Evolutionary conservation across 1,140 invertebrate genomes (phyloP), one percentile per base, ranked within the genome.

Genomic region (Triops cancriformis): DNA sequence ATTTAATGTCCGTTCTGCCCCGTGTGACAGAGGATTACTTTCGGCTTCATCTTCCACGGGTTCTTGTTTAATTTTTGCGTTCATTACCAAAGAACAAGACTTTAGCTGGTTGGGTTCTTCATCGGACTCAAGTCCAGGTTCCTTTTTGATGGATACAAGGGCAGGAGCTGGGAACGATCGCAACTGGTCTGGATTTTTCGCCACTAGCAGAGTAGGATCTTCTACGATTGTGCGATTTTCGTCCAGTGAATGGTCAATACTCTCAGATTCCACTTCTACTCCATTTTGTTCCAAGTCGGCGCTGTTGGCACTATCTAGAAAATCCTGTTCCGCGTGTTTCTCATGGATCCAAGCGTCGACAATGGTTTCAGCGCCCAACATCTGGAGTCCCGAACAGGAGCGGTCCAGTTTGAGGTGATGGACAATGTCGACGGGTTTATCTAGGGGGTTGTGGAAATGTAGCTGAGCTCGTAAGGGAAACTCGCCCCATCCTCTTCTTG

Each of bases 401-500:
- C 90, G 88, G 84, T 96, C 94, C 73, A 97, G 85, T 83, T 93
- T 92, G 72, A 97, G 85, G 80, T 91, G 87, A 85, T 97, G 94
- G 79, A 93, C 89, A 7, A 96, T 85, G 81, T 93, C 89, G 4
- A 93, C 88, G 0, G 93, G 91, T 82, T 93, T 93, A 82, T 96
- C 93, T 12, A 90, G 82, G 5, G 85, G 81, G 81, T 91, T 89
- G 73, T 89, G 87, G 82, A 96, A 96, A 84, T 91, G 92, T 10
- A 96, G 84, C 82, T 94, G 91, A 10, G 95, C 88, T 79, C 91
- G 86, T 23, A 95, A 85, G 0, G 92, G 92, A 86, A 97, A 97
- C 86, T 96, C 94, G 18, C 94, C 94, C 94, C 94, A 97, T 26
- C 94, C 94, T 74, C 92, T 87, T 73, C 93, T 87, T 0, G 90